Base-by-base conservation (phyloP, 2,113 vertebrate species). In the Pelmatolapia mariae region DNA sequence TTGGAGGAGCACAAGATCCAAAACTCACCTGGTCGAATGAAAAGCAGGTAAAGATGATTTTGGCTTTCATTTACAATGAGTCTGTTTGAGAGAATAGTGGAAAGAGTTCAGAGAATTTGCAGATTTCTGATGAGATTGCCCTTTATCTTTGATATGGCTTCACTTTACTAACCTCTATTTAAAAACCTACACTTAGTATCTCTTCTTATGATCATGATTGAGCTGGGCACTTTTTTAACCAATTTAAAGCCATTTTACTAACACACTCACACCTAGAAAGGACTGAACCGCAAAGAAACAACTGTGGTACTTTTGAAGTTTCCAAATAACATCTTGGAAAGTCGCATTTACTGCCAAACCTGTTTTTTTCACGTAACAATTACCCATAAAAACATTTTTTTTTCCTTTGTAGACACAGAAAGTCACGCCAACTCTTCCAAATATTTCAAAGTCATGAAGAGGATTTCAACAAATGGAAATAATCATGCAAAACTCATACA, bases 11-110 rank as follows among this genome's bases (percentile, higher is more conserved):
- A 33, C 73, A 78, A 78, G 57, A 84, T 63, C 33, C 73, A 61
- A 31, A 84, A 52, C 16, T 80, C 83, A 90, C 29, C 87, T 94
- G 88, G 83, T 81, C 91, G 43, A 89, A 88, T 54, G 52, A 91
- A 83, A 63, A 90, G 16, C 90, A 96, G 93, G 96, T 96, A 95
- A 91, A 57, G 10, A 86, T 86, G 24, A 63, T 61, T 19, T 78
- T 89, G 9, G 80, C 33, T 59, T 84, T 81, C 16, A 83, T 82
- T 50, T 71, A n/a, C 22, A 24, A 31, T 85, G 53, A 12, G 57
- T 76, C 10, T 24, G 18, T 1, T 84, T 59, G 26, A 86, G 22
- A 84, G 53, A 45, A 54, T 18, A 83, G 36, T 66, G 52, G 56
- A 76, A 18, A 50, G 43, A n/a, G 3, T 61, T 18, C 4, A 24